Conservation (phyloP, 2,888 invertebrate genomes). For the Platypus cylindrus region DNA sequence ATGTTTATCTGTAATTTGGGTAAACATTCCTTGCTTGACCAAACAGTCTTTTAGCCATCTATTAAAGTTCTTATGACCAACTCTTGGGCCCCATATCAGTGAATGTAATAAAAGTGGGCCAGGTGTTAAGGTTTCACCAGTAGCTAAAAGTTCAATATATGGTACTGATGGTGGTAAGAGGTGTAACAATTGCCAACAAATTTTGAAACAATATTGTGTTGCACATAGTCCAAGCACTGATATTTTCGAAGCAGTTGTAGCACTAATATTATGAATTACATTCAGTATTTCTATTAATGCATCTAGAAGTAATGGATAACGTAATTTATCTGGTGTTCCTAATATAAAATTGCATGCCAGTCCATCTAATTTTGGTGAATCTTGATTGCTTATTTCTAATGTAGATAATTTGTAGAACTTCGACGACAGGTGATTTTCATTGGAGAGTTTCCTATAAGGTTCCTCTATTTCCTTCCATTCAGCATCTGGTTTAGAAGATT, state of each 20-base stretch:
- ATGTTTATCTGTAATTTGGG: conserved; percentile 61
- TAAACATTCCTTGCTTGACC: conserved; percentile 72
- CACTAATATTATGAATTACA: conserved; percentile 56
- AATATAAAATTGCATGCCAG: conserved; percentile 88
- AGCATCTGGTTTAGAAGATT: conserved; percentile 50
- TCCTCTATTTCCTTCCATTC: conserved; percentile 68
- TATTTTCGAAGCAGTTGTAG: conserved; percentile 31
- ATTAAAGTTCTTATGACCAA: conserved; percentile 70
- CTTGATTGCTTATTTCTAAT: conserved; percentile 55
- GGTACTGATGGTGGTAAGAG: conserved; percentile 82
- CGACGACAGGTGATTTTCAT: conserved; percentile 63
- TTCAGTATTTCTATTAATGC: conserved; percentile 73
- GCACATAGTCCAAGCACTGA: conserved; percentile 60
- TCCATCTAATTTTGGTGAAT: conserved; percentile 85
- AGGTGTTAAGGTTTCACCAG: conserved; percentile 52
- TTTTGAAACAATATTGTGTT: conserved; percentile 82
- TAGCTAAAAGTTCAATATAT: conserved; percentile 68
- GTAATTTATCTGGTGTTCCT: conserved; percentile 81
- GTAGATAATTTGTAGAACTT: conserved; percentile 83
- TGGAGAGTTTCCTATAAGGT: conserved; percentile 49
- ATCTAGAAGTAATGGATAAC: conserved; percentile 76
- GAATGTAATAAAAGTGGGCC: conserved; percentile 67
- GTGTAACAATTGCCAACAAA: conserved; percentile 73
- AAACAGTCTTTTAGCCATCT: conserved; percentile 87
- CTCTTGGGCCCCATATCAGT: conserved; percentile 78